Evolutionary conservation across 2,888 invertebrate genomes (phyloP).

Genomic region (Caenorhabditis wallacei): DNA sequence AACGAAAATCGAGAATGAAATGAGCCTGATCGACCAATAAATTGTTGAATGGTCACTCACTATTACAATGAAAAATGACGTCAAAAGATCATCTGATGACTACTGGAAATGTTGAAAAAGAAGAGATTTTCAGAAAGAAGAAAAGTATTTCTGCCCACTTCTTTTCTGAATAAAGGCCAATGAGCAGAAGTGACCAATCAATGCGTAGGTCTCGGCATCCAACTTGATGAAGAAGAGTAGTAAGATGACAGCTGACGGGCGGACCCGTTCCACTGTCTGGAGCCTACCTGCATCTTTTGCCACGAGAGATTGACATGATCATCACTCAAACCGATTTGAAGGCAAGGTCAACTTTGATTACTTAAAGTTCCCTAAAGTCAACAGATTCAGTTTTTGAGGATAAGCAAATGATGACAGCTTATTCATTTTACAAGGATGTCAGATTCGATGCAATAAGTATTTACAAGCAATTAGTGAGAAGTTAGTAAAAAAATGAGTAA

Average conservation of each 20-base stretch:
- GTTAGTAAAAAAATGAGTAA: slow-evolving; percentile 1
- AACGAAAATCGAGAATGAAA: not conserved
- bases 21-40: slow-evolving; percentile 2
- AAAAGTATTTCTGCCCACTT: not conserved
- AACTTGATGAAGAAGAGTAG: slow-evolving; percentile 48
- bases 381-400: not conserved
- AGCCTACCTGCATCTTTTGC: slow-evolving; percentile 21
- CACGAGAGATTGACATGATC: slow-evolving; percentile 29
- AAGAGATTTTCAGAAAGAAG: slow-evolving; percentile 6
- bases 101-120: slow-evolving; percentile 9
- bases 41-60: slow-evolving; percentile 34
- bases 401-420: not conserved
- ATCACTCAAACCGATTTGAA: slow-evolving; percentile 10
- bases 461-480: not conserved
- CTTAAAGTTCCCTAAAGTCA: not conserved
- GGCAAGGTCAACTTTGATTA: slow-evolving; percentile 19
- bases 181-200: slow-evolving; percentile 62
- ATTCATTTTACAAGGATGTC: slow-evolving; percentile 10
- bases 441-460: not conserved
- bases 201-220: slow-evolving; percentile 43
- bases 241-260: slow-evolving; percentile 58
- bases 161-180: slow-evolving; percentile 32
- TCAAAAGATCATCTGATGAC: slow-evolving; percentile 17
- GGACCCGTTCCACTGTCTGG: slow-evolving; percentile 54
- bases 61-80: slow-evolving; percentile 33